Evolutionary conservation across 2,797 vertebrate genomes (phyloP), one percentile per base, ranked within the genome.

Genomic region (Enteromius argenteus): DNA sequence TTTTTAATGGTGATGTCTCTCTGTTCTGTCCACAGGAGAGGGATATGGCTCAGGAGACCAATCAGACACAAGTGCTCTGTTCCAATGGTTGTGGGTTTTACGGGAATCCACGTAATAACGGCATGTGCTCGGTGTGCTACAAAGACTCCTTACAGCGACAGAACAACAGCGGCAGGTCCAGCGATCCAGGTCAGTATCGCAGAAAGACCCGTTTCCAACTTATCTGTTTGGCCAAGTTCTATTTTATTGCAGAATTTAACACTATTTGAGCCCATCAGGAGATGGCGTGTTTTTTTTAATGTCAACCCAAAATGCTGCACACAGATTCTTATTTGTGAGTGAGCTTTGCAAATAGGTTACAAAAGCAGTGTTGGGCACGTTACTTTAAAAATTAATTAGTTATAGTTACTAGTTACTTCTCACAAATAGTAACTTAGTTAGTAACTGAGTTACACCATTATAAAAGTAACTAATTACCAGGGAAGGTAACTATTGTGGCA

Each of bases 121-220:
- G 96, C 91, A 96, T 97, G 95, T 97, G 97, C 81, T 97, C 97
- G 0, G 92, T 97, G 42, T 97, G 97, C 94, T 97, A 97, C 91
- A 97, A 95, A 93, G 96, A 97, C 86, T 96, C 96, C 80, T 94
- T 97, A 75, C 97, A 97, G 84, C 92, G 96, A 86, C 96, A 96
- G 92, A 97, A 97, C 84, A 94, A 91, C 87, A 96, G 92, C 89
- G 95, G 93, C 91, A 95, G 96, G 93, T 94, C 95, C 92, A 96
- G 95, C 85, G 95, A 96, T 75, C 90, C 95, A 93, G 96, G 97
- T 97, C 92, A 94, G 94, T 11, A 37, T 21, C 17, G 15, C 19
- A 30, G 11, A 32, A 14, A 10, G 32, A 44, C 9, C 3, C 1
- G 2, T 60, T 80, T 27, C n/a, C 15, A 71, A 30, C 17, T 35